Evolutionary conservation across 2,113 vertebrate species (phyloP), one percentile per base, ranked within the genome.

Genomic region (Cricetomys ansorgei): DNA sequence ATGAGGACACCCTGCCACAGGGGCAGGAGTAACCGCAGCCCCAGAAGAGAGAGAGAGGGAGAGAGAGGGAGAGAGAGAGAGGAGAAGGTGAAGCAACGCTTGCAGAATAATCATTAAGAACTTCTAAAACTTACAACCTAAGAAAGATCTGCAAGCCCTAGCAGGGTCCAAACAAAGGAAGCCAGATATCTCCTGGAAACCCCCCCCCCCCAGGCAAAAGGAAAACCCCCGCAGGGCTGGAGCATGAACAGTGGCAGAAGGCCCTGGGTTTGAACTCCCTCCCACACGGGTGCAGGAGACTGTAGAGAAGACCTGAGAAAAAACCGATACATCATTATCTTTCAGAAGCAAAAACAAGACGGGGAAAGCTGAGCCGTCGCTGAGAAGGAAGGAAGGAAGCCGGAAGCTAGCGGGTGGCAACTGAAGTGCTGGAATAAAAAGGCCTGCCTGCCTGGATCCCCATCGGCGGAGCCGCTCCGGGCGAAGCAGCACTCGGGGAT

Each of bases 111-210:
- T 0, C 25, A 27, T 0, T 1, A 15, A 77, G 83, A 48, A 48
- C 4, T 0, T 70, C 81, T 37, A 31, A 69, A 43, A 17, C 45
- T 53, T 48, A 21, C 72, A 29, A 55, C 31, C 21, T 16, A 37
- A 5, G 59, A 15, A 50, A 25, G 4, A 59, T 37, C n/a, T 59
- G 55, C 69, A 75, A 89, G 87, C 45, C 62, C 64, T 19, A 11
- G 55, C 59, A 27, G 40, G 75, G 19, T 1, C 3, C 3, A 29
- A 0, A 0, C 53, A 53, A 16, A 80, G 64, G 50, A 69, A 62
- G 8, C 27, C 8, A 2, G 59, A 37, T 4, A 0, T 11, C 0
- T 73, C 25, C 1, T 0, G 4, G 75, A 43, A 3, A n/a, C n/a
- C n/a, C n/a, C n/a, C n/a, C n/a, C n/a, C n/a, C n/a, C n/a, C n/a